Evolutionary conservation across 2,797 vertebrate genomes (phyloP).

Genomic region (Gallinago stenura): DNA sequence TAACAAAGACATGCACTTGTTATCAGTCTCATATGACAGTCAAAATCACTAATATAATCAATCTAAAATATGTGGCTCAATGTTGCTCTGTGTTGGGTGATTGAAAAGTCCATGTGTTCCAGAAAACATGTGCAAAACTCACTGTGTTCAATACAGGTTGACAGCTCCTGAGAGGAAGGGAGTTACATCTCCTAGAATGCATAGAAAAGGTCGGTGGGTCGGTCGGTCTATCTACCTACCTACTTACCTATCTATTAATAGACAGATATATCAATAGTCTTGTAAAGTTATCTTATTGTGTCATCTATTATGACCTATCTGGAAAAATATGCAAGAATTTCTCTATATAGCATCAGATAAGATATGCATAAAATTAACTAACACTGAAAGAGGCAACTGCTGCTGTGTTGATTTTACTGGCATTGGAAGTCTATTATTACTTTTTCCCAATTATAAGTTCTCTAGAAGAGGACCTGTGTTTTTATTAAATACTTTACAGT

Average conservation of each 20-base stretch:
- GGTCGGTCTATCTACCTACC: background rate
- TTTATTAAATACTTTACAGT: background rate
- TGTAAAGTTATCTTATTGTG: background rate
- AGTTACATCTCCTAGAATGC: background rate
- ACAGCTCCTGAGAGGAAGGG: background rate
- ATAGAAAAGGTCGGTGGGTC: background rate
- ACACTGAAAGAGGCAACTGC: background rate
- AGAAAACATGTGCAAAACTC: background rate
- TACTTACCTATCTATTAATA: background rate
- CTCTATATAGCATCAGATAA: background rate
- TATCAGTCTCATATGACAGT: background rate
- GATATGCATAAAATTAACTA: background rate
- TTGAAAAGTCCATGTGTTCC: background rate
- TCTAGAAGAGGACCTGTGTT: background rate
- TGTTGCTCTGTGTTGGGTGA: background rate
- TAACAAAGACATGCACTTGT: background rate
- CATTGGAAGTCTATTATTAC: background rate
- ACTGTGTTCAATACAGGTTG: background rate
- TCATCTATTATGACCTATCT: background rate
- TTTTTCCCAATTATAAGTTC: background rate
- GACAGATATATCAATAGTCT: background rate
- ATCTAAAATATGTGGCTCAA: background rate
- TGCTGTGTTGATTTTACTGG: background rate
- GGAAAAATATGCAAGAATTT: background rate
- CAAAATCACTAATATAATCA: background rate